Base-by-base conservation (phyloP, 2,797 vertebrate species). In the Psittacula echo region DNA sequence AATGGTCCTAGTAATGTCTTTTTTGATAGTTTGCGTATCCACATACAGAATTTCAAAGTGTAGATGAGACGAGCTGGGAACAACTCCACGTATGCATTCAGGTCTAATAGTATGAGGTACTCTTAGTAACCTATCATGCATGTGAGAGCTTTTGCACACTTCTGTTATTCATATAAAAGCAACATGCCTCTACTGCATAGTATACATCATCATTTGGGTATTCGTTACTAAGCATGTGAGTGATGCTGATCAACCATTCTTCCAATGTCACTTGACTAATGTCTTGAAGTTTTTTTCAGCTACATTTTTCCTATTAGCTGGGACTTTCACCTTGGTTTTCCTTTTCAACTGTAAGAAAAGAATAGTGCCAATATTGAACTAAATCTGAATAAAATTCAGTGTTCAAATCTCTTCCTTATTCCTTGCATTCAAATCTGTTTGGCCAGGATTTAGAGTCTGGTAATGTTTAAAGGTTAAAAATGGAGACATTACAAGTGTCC, bases 251-350 rank as follows among this genome's bases (percentile, higher is more conserved):
- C 82, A 89, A 76, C 84, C 20, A 3, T 39, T 90, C 85, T 80
- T 96, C 93, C 84, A 94, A 32, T 61, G 56, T 22, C 29, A 20
- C 22, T 50, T 66, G 77, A 39, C 88, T 85, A 95, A 93, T 77
- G 90, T 85, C 89, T 94, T 92, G 79, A 94, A 75, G 77, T 73
- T 82, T 93, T 93, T 85, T 96, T 95, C 85, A 90, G 90, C 72
- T 91, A 76, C 56, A 34, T 83, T 96, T 95, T 95, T 94, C 89
- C 90, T 84, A 80, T 90, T 90, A 95, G 77, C 83, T 95, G 41
- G 45, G 21, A 29, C 29, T 60, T 90, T 96, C 89, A 91, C 67
- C 58, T 72, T 97, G 84, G 93, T 91, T 77, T 95, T 95, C 13
- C 86, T 94, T 95, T 96, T 94, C 86, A 91, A 48, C 77, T 94